Evolutionary conservation across 2,113 vertebrate genomes (phyloP), one percentile per base, ranked within the genome.

Genomic region (Cryptoleucopteryx plumbea): DNA sequence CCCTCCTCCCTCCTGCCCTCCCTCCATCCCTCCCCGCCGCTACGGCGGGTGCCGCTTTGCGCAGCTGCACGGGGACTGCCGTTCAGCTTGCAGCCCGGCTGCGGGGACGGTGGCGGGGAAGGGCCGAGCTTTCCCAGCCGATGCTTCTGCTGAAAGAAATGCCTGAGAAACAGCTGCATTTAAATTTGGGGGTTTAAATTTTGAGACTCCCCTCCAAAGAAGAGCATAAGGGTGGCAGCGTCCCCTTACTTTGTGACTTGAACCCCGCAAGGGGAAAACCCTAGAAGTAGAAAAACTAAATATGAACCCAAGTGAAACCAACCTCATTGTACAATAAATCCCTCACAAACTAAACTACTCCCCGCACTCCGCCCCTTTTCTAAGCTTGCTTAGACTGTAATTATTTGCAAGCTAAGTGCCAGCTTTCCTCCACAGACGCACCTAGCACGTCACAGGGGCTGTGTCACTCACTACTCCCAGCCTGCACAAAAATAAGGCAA

Each of bases 401-500:
- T 93, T 84, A 87, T 68, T 67, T 79, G 81, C 61, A 72, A 79
- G 68, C 68, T 29, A 92, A 73, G 82, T 48, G 73, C 77, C 92
- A 92, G 86, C 68, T 93, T 63, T 75, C 47, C n/a, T 92, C 34
- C 68, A 29, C 86, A 52, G 83, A 72, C 22, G 0, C 83, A 84
- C 82, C 68, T 40, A 16, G 50, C 59, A 81, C 12, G 5, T 90
- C 80, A 82, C 68, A 16, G n/a, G 34, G 52, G 38, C 80, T 73
- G 42, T 9, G 45, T 40, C 81, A 20, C 74, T 47, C 48, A 1
- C 40, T 13, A 9, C 52, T 82, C 48, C 38, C 42, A 77, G 55
- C 17, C 13, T 45, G 75, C 17, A 55, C 38, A 84, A 68, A 70
- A 93, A 71, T 21, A 92, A 86, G 47, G 61, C 47, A 50, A 72